A percentile compares a stretch with the other conserved stretches of the same genome.
These are phyloP conservation scores for Dryobates pubescens DNA, from an alignment of 2,797 vertebrate genomes.

Conservation along the genomic window DNA sequence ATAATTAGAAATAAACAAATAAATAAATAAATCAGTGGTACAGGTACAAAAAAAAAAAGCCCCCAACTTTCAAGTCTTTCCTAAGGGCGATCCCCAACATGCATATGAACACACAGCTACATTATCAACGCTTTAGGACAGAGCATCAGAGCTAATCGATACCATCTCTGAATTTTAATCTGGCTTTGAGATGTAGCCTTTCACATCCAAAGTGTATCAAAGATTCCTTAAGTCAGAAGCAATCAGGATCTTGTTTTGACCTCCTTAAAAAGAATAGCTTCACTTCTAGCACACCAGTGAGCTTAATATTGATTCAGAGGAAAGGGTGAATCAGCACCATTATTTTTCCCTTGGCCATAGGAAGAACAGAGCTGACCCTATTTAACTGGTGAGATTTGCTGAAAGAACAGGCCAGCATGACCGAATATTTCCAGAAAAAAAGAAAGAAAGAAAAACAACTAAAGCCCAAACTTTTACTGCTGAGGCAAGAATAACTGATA, in stretches of 20 bases:
- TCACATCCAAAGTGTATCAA: not conserved
- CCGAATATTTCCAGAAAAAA: not conserved
- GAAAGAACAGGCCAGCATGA: constrained; percentile 20
- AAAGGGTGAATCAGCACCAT: constrained; percentile 43
- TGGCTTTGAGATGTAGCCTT: not conserved
- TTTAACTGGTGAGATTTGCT: constrained; percentile 1
- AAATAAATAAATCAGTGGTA: too few species aligned
- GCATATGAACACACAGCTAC: not conserved
- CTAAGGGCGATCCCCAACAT: not conserved
- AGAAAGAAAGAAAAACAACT: too few species aligned
- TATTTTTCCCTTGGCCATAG: constrained; percentile 20
- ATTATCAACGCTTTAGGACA: not conserved
- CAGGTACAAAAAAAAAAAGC: not conserved
- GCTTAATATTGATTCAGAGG: constrained; percentile 18
- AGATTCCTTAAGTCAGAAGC: constrained; percentile 9
- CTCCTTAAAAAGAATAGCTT: constrained; percentile 21
- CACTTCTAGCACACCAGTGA: not conserved
- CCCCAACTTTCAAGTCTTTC: not conserved
- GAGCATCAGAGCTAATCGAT: not conserved
- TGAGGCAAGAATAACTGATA: constrained; percentile 65
- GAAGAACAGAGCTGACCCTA: constrained; percentile 8
- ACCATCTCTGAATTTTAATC: not conserved
- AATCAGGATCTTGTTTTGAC: constrained; percentile 25
- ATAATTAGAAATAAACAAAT: not conserved
- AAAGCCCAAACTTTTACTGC: not conserved